These are phyloP conservation scores for Eilema depressum DNA, from an alignment of 2,888 invertebrate species.

Conservation along the genomic window DNA sequence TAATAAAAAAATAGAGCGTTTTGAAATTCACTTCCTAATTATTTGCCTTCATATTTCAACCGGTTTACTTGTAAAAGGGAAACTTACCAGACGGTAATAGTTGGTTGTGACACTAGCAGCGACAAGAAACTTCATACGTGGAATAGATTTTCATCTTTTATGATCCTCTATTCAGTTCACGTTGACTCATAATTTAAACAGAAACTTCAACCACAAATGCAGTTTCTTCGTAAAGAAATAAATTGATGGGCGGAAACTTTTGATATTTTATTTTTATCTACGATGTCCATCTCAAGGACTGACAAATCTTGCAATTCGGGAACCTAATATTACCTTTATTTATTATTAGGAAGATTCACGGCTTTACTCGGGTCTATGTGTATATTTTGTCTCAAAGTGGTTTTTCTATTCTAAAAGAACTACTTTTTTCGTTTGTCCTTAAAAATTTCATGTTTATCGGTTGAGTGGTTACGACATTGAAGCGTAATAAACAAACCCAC, in stretches of 20 bases:
- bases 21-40: slow-evolving; percentile 2
- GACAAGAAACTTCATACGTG: slow-evolving; percentile 15
- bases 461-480: too few species aligned
- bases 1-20: background rate
- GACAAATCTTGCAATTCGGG: background rate
- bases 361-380: too few species aligned
- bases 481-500: background rate
- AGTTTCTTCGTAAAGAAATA: slow-evolving; percentile 6
- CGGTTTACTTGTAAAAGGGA: slow-evolving; percentile 10
- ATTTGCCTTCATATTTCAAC: background rate
- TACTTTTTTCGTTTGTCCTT: background rate
- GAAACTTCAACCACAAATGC: slow-evolving; percentile 11
- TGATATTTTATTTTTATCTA: slow-evolving; percentile 10
- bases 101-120: slow-evolving; percentile 7
- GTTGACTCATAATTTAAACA: slow-evolving; percentile 16
- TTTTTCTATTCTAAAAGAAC: background rate
- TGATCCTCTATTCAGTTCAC: slow-evolving; percentile 11
- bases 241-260: slow-evolving; percentile 7
- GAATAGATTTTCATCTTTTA: slow-evolving; percentile 14
- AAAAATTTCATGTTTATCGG: too few species aligned
- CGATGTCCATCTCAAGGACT: background rate
- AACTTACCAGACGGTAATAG: slow-evolving; percentile 20
- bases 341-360: background rate
- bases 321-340: background rate
- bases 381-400: background rate